Conservation (phyloP, 1,140 invertebrate genomes). For the Hyles vespertilio region DNA sequence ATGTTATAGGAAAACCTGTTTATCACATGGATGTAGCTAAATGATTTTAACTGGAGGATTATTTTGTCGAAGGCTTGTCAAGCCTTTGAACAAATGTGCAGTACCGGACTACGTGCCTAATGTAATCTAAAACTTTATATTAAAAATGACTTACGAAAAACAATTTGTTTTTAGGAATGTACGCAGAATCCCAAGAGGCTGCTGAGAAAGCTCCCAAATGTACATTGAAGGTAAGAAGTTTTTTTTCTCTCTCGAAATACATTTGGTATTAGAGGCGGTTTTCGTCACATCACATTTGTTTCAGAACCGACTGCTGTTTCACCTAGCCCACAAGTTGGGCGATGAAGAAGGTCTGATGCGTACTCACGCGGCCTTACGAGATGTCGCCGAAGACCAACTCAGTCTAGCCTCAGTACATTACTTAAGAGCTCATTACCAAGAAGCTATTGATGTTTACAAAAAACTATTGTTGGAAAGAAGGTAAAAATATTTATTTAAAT, state of each 20-base stretch:
- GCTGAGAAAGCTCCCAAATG: constrained; percentile 78
- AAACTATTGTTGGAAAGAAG: constrained; percentile 91
- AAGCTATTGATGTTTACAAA: constrained; percentile 99
- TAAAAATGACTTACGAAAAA: neutral
- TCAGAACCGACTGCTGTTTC: constrained; percentile 89
- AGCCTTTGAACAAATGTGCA: too few species aligned
- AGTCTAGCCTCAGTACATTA: constrained; percentile 98
- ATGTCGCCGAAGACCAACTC: constrained; percentile 95
- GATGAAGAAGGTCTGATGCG: constrained; percentile 91
- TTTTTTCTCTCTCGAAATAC: too few species aligned
- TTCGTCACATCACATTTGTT: constrained; percentile 1
- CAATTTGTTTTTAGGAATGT: constrained; percentile 72
- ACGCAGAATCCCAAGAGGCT: constrained; percentile 80
- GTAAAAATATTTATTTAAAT: constrained; percentile 13
- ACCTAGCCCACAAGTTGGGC: constrained; percentile 94
- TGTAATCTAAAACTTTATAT: neutral
- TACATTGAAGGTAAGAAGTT: constrained; percentile 76
- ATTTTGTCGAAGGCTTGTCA: too few species aligned
- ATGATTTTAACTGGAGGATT: too few species aligned
- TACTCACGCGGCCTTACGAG: constrained; percentile 89
- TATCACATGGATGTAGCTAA: too few species aligned
- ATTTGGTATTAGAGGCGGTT: too few species aligned
- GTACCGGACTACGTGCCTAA: too few species aligned
- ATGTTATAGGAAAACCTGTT: too few species aligned
- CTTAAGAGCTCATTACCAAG: constrained; percentile 96